phyloP scores from a whole-genome alignment of 2,888 invertebrate genomes.

The Caenorhabditis macrosperma region DNA sequence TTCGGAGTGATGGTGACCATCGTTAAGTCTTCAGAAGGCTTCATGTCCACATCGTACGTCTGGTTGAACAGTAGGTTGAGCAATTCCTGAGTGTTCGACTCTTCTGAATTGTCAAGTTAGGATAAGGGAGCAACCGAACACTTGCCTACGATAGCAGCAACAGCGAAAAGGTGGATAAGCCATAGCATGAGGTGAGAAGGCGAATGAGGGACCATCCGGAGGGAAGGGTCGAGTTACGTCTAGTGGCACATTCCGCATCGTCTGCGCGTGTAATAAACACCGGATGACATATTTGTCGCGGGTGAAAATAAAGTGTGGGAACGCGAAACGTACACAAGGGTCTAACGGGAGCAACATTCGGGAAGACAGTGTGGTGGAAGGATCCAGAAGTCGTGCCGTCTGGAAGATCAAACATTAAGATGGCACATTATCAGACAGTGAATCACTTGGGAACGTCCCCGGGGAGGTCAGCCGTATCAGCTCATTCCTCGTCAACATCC shows the following conservation, averaged over 20 bases:
- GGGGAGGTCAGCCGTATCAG: background rate
- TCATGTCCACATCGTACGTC: constrained; percentile 51
- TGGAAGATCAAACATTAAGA: background rate
- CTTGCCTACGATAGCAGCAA: constrained; percentile 25
- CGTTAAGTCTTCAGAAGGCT: constrained; percentile 51
- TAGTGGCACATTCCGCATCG: constrained; percentile 13
- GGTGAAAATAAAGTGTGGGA: constrained; percentile 51
- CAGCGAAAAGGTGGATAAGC: constrained; percentile 6
- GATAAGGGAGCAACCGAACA: too few species aligned
- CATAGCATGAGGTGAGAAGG: constrained; percentile 28
- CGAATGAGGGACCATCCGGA: constrained; percentile 14
- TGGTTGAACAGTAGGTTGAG: constrained; percentile 33
- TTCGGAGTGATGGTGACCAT: constrained; percentile 65
- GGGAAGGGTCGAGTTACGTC: constrained; percentile 26
- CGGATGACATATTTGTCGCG: background rate
- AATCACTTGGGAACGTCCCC: background rate
- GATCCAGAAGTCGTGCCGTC: background rate
- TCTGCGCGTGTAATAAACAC: constrained; percentile 34
- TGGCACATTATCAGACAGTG: too few species aligned
- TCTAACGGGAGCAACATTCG: background rate
- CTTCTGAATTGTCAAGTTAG: constrained; percentile 6
- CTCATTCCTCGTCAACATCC: background rate
- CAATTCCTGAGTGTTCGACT: constrained; percentile 27
- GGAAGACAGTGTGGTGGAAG: background rate
- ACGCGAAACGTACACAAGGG: constrained; percentile 17